A percentile compares a stretch with the other conserved stretches of the same genome.
Evolutionary conservation across 2,888 invertebrate genomes (phyloP).

Genomic region (Cristatella mucedo): DNA sequence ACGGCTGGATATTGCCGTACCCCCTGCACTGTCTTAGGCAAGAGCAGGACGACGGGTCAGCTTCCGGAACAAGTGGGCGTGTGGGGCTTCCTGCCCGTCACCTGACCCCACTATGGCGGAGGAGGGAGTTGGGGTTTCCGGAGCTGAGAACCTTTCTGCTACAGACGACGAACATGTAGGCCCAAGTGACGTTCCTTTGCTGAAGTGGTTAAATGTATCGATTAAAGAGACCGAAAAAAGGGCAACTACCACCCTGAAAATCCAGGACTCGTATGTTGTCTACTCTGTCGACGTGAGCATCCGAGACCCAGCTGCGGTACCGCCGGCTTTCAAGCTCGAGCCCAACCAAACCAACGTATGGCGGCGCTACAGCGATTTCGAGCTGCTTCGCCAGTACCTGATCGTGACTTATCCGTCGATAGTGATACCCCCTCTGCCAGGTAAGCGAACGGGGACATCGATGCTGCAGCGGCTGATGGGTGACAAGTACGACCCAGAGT

Average conservation of each 20-base stretch:
- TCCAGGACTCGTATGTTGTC: constrained; percentile 34
- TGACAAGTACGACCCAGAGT: constrained; percentile 67
- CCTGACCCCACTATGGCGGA: too few relatives aligned
- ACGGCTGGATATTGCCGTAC: too few relatives aligned
- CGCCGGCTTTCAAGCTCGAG: not conserved
- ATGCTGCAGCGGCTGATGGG: constrained; percentile 57
- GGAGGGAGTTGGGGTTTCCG: too few relatives aligned
- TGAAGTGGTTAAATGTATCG: constrained; percentile 36
- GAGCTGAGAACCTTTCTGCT: too few relatives aligned
- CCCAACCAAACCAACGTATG: constrained; percentile 14
- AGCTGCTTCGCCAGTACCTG: constrained; percentile 58
- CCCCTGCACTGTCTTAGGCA: too few relatives aligned
- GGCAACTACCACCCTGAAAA: constrained; percentile 28
- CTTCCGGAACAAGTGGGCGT: too few relatives aligned
- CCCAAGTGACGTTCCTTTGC: too few relatives aligned
- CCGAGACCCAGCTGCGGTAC: not conserved
- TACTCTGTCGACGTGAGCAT: constrained; percentile 34
- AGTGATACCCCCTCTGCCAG: constrained; percentile 63
- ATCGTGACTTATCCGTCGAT: constrained; percentile 62
- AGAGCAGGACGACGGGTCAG: too few relatives aligned
- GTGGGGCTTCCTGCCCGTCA: too few relatives aligned
- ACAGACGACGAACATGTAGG: too few relatives aligned
- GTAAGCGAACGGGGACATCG: constrained; percentile 49
- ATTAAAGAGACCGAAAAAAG: constrained; percentile 35
- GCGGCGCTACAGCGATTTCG: constrained; percentile 66